Percentiles rank a stretch among this genome's conserved stretches.
Evolutionary conservation across 2,113 vertebrate species (phyloP).

Genomic region (Marmota monax): DNA sequence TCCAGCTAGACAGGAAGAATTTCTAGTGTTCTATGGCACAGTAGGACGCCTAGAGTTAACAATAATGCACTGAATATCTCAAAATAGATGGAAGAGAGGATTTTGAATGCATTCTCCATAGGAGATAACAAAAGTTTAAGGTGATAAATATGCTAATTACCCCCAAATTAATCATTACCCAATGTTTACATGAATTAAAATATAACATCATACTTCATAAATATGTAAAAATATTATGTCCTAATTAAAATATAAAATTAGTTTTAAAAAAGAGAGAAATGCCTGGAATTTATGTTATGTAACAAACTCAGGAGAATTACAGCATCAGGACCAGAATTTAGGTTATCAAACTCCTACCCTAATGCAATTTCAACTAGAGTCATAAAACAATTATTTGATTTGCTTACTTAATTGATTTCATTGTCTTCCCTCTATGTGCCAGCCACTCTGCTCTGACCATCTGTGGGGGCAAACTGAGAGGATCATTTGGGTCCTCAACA

Average conservation of each 20-base stretch:
- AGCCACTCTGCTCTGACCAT: neutral
- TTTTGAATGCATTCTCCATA: neutral
- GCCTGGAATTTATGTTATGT: neutral
- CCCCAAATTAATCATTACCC: neutral
- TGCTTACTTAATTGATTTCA: neutral
- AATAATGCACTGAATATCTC: neutral
- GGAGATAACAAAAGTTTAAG: neutral
- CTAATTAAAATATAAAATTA: neutral
- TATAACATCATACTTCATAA: neutral
- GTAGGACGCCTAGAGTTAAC: neutral
- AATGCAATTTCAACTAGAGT: neutral
- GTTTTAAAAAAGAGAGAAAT: neutral
- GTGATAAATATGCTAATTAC: neutral
- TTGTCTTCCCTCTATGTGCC: neutral
- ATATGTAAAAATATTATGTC: neutral
- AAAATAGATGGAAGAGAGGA: neutral
- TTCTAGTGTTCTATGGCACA: neutral
- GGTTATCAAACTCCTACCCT: neutral
- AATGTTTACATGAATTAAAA: neutral
- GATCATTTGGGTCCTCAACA: neutral
- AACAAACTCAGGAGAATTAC: neutral
- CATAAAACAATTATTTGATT: neutral
- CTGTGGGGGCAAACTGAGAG: neutral
- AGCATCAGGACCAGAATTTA: neutral
- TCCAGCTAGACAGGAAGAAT: neutral